A percentile compares a stretch with the other conserved stretches of the same genome.
These are phyloP conservation scores for Gorsachius magnificus DNA, from an alignment of 2,797 vertebrate genomes.

Conservation along the genomic window DNA sequence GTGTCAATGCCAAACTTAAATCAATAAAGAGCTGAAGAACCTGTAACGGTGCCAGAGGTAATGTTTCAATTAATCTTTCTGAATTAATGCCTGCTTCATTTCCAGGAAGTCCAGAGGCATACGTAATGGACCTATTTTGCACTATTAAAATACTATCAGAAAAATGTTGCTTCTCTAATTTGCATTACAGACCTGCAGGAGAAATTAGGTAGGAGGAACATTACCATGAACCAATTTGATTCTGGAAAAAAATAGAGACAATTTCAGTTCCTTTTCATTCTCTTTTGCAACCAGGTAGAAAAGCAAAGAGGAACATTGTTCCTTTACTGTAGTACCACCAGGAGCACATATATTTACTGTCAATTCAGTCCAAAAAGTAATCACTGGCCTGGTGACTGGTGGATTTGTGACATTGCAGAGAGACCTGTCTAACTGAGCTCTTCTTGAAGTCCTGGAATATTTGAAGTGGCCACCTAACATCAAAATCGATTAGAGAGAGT, in stretches of 20 bases:
- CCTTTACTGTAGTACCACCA: background rate
- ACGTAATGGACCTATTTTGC: background rate
- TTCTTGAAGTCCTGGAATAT: background rate
- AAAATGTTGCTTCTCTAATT: background rate
- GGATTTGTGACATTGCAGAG: background rate
- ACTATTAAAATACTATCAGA: background rate
- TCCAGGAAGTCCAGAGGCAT: conserved; percentile 50
- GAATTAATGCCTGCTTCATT: conserved; percentile 22
- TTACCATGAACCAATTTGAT: background rate
- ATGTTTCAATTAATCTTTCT: conserved; percentile 18
- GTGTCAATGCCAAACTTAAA: conserved; percentile 16
- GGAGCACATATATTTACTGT: background rate
- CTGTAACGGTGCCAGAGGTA: conserved; percentile 25
- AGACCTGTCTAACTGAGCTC: background rate
- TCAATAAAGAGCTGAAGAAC: conserved; percentile 35
- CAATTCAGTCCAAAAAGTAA: background rate
- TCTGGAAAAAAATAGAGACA: background rate
- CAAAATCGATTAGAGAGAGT: background rate
- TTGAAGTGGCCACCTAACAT: background rate
- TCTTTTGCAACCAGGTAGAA: background rate
- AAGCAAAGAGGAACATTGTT: background rate
- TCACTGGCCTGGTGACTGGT: background rate
- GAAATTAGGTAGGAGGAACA: background rate
- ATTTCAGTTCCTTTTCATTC: background rate
- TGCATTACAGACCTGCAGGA: background rate